phyloP scores from a whole-genome alignment of 2,797 vertebrate genomes.

The Microchirus variegatus region DNA sequence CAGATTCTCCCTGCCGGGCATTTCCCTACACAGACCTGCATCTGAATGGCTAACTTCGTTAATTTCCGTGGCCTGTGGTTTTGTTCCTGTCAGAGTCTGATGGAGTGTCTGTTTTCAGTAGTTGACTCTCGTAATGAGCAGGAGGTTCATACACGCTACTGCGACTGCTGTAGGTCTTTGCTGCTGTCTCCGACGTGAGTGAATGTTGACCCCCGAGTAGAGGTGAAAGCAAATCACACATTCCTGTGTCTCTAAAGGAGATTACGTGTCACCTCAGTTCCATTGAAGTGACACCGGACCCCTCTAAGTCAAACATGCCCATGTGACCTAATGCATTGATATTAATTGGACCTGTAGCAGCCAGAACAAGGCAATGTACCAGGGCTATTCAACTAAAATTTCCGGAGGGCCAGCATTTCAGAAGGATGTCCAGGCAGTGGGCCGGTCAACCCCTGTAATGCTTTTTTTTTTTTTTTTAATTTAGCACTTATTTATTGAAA shows the following conservation, averaged over 20 bases:
- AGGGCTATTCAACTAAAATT: too few species aligned
- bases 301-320: conserved; percentile 44
- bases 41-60: conserved; percentile 73
- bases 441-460: too few species aligned
- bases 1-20: conserved; percentile 48
- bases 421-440: too few species aligned
- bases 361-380: too few species aligned
- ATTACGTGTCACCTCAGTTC: conserved; percentile 60
- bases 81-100: conserved; percentile 63
- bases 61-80: conserved; percentile 55
- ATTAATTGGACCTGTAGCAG: too few species aligned
- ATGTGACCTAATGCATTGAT: neutral
- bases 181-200: conserved; percentile 56
- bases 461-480: too few species aligned
- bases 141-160: conserved; percentile 43
- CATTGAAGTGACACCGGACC: conserved; percentile 39
- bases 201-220: conserved; percentile 69
- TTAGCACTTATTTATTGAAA: too few species aligned
- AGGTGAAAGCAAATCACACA: conserved; percentile 67
- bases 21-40: conserved; percentile 47
- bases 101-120: conserved; percentile 53
- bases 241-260: conserved; percentile 66
- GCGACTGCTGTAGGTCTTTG: conserved; percentile 54
- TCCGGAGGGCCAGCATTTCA: too few species aligned
- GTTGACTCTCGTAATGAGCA: conserved; percentile 47